Base-by-base conservation (phyloP, 1,140 invertebrate species). In the Phymastichus coffea region DNA sequence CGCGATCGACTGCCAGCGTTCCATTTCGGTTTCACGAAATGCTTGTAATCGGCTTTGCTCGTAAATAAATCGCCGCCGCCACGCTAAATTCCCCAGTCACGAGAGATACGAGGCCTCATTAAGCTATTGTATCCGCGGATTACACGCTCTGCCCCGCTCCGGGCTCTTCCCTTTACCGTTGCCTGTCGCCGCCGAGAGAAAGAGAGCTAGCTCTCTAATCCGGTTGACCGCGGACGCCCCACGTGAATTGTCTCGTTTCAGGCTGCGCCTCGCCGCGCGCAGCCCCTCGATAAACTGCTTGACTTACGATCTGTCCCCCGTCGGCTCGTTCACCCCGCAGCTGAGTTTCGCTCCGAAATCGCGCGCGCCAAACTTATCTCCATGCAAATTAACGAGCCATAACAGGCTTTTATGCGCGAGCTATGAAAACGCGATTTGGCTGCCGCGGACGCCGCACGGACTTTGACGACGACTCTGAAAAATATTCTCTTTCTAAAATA, bases 231-330 rank as follows among this genome's bases (percentile, higher is more conserved):
- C 41, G 41, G 19, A 22, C 20, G 41, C 20, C 46, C 52, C 67
- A 70, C 64, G 63, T 61, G 66, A 72, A 72, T 72, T 68, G 70
- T 73, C 66, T 71, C 69, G 66, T 72, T 72, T 70, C 35, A 65
- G 59, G 58, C 40, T 53, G 28, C 46, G 56, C 41, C 55, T 40
- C 38, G 4, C n/a, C n/a, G n/a, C n/a, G n/a, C 15, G 7, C 38
- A n/a, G 15, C 17, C 3, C 14, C 1, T 19, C 15, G 72, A 75
- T 76, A 76, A 75, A 76, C 69, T 60, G 47, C 52, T 64, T 65
- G 64, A 67, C 40, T 44, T 40, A 40, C 38, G 38, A 40, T 8
- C 17, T 19, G 38, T 8, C 15, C n/a, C 15, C 8, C 15, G n/a
- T 40, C n/a, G 17, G n/a, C 15, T 40, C n/a, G n/a, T n/a, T n/a